These are phyloP conservation scores for Unio delphinus DNA, from an alignment of 2,888 invertebrate genomes.

Conservation along the genomic window DNA sequence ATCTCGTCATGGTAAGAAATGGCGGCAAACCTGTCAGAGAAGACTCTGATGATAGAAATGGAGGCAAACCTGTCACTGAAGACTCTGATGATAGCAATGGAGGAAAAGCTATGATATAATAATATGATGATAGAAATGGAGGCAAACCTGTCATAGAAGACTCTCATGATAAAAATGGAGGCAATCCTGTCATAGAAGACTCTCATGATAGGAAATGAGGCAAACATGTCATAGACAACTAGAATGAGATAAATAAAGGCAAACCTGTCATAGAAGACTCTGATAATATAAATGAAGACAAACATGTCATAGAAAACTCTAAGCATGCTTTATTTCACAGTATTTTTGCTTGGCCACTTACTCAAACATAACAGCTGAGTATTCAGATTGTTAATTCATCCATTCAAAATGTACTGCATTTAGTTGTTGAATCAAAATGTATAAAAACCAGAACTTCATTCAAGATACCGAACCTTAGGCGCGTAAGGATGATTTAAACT, in stretches of 20 bases:
- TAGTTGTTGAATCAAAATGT: constrained; percentile 13
- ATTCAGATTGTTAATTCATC: constrained; percentile 23
- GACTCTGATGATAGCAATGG: no score
- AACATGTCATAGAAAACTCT: no score
- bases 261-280: no score
- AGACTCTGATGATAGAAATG: neutral
- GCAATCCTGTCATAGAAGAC: no score
- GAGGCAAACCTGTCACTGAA: neutral
- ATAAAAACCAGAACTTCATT: constrained; percentile 20
- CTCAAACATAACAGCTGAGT: constrained; percentile 11
- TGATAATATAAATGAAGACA: no score
- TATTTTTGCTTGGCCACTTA: constrained; percentile 13
- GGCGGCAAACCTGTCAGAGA: no score
- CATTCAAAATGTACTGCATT: constrained; percentile 20
- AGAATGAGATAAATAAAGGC: no score
- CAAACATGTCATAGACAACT: neutral
- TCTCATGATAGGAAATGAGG: constrained; percentile 13
- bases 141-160: neutral
- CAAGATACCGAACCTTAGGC: constrained; percentile 9
- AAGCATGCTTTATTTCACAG: constrained; percentile 14
- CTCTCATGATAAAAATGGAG: no score
- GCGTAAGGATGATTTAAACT: constrained; percentile 21
- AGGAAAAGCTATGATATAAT: no score
- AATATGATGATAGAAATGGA: constrained; percentile 13
- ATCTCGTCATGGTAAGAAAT: no score